Conservation (phyloP, 2,888 invertebrate genomes). For the Cosmorhoe ocellata region DNA sequence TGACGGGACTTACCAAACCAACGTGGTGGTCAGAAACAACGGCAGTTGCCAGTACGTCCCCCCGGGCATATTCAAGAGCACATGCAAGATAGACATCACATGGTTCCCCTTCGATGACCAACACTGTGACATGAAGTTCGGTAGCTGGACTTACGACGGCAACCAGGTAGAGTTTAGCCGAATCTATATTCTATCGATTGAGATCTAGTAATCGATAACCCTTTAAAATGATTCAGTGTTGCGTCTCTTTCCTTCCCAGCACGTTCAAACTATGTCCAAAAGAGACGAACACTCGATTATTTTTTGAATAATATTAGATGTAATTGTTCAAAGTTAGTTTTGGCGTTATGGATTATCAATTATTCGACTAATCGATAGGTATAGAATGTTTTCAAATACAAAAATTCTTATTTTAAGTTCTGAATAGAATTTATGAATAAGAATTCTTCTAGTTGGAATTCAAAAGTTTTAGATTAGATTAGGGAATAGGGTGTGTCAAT, state of each 20-base stretch:
- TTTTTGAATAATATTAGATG: neutral
- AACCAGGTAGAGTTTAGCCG: slow-evolving; percentile 86
- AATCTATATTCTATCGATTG: slow-evolving; percentile 23
- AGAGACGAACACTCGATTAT: slow-evolving; percentile 20
- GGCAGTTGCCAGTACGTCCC: slow-evolving; percentile 99
- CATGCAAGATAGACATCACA: slow-evolving; percentile 99
- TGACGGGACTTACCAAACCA: slow-evolving; percentile 99
- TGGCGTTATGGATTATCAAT: slow-evolving; percentile 13
- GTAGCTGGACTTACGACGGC: slow-evolving; percentile 99
- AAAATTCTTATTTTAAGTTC: slow-evolving; percentile 28
- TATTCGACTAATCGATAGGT: slow-evolving; percentile 29
- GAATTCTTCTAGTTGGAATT: slow-evolving; percentile 26
- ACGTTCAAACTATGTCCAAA: slow-evolving; percentile 18
- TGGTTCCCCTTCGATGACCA: slow-evolving; percentile 99
- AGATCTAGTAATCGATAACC: slow-evolving; percentile 26
- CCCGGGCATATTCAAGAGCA: slow-evolving; percentile 99
- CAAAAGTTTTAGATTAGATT: slow-evolving; percentile 24
- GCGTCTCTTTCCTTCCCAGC: slow-evolving; percentile 18
- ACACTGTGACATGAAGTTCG: slow-evolving; percentile 99
- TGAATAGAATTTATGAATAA: slow-evolving; percentile 21
- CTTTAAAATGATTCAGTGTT: slow-evolving; percentile 16
- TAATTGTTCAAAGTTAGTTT: neutral
- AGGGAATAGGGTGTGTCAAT: slow-evolving; percentile 44
- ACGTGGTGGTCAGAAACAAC: slow-evolving; percentile 99
- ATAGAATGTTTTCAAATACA: slow-evolving; percentile 30